These are phyloP conservation scores for Psittacula derbiana DNA, from an alignment of 2,797 vertebrate species.

Conservation along the genomic window DNA sequence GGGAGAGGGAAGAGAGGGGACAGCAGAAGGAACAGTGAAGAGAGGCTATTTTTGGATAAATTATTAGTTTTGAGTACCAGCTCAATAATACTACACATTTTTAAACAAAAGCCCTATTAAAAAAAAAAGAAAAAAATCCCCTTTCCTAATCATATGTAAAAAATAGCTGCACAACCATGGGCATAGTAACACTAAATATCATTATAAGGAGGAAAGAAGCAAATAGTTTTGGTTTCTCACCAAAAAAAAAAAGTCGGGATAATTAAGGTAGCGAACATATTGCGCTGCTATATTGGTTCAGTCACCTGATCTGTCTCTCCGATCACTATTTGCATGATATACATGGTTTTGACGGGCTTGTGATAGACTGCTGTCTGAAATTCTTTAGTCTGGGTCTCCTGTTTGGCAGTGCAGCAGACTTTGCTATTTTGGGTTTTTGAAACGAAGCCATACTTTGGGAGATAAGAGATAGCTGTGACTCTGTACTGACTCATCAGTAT, in stretches of 20 bases:
- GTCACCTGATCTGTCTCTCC: conserved; percentile 70
- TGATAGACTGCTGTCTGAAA: conserved; percentile 75
- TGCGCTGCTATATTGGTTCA: conserved; percentile 69
- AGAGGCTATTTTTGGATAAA: not conserved
- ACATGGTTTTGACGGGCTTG: conserved; percentile 68
- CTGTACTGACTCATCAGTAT: conserved; percentile 59
- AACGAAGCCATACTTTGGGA: conserved; percentile 56
- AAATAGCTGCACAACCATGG: not conserved
- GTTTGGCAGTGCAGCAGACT: conserved; percentile 69
- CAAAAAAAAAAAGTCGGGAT: conserved; percentile 10
- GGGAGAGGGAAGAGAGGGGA: not conserved
- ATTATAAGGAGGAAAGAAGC: conserved; percentile 7
- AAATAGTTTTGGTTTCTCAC: conserved; percentile 48
- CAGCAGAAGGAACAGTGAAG: not conserved
- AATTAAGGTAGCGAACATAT: conserved; percentile 69
- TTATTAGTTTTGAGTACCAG: not conserved
- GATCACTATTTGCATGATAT: conserved; percentile 67
- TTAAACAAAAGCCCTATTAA: not conserved
- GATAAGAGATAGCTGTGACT: conserved; percentile 39
- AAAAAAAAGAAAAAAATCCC: not conserved
- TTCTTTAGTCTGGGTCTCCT: conserved; percentile 70
- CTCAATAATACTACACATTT: not conserved
- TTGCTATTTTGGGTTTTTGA: conserved; percentile 72
- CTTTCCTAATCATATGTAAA: not conserved
- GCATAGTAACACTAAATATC: conserved; percentile 31